phyloP scores from a whole-genome alignment of 2,797 vertebrate species.

The Synanceia verrucosa region DNA sequence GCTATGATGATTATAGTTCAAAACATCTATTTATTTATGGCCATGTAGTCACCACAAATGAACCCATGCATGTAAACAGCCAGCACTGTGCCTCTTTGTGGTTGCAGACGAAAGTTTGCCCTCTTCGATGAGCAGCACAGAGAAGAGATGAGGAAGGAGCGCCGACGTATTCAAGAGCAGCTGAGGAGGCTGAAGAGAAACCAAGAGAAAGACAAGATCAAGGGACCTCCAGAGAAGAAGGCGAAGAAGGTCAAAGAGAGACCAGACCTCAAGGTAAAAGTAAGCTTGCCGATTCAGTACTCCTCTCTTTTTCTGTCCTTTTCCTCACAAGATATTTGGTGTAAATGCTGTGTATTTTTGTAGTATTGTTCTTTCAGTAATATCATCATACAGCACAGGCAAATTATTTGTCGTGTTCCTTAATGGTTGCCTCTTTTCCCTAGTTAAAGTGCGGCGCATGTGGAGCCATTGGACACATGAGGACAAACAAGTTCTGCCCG shows the following conservation, averaged over 20 bases:
- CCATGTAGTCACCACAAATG: not conserved
- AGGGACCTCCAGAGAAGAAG: constrained; percentile 97
- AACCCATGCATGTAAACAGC: not conserved
- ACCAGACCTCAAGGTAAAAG: constrained; percentile 95
- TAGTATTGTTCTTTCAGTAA: not conserved
- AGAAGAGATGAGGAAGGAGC: constrained; percentile 98
- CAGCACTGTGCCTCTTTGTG: not conserved
- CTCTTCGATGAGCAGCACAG: constrained; percentile 97
- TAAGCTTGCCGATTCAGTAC: constrained; percentile 71
- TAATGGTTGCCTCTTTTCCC: constrained; percentile 62
- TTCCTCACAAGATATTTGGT: constrained; percentile 34
- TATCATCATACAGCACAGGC: not conserved
- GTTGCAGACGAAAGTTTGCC: constrained; percentile 92
- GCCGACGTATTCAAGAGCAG: constrained; percentile 96
- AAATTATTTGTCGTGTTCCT: constrained; percentile 57
- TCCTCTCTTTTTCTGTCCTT: constrained; percentile 21
- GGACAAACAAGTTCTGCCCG: constrained; percentile 98
- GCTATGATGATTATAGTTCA: not conserved
- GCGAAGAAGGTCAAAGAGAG: constrained; percentile 97
- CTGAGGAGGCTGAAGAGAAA: constrained; percentile 94
- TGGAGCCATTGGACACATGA: constrained; percentile 98
- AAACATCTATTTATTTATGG: too few relatives aligned
- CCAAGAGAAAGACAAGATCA: constrained; percentile 97
- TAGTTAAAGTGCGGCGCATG: constrained; percentile 98
- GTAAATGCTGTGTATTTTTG: not conserved